phyloP scores from a whole-genome alignment of 2,797 vertebrate genomes.

The Syncerus caffer region DNA sequence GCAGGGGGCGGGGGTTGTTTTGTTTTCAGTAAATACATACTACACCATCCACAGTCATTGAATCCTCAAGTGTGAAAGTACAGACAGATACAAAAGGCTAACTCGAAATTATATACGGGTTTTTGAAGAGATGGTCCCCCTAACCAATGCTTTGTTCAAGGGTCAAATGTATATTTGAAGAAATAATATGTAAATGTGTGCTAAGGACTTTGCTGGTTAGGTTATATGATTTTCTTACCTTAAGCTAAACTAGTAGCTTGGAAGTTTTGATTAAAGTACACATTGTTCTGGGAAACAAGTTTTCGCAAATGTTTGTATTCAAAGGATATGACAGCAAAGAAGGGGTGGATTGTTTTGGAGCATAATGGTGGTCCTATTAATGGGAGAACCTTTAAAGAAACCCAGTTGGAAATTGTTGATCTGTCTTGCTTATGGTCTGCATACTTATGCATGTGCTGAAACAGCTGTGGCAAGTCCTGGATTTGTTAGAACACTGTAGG shows the following conservation, averaged over 20 bases:
- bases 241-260: neutral
- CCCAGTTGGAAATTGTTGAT: neutral
- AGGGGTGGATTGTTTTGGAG: neutral
- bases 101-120: neutral
- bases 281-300: neutral
- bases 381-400: neutral
- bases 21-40: neutral
- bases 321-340: neutral
- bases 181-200: neutral
- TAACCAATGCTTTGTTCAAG: neutral
- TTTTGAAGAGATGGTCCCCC: neutral
- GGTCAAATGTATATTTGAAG: neutral
- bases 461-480: neutral
- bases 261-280: neutral
- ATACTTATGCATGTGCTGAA: neutral
- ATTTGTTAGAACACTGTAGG: neutral
- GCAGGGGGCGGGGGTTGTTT: accelerated
- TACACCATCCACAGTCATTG: neutral
- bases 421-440: accelerated
- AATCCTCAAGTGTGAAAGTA: neutral
- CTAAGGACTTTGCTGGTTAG: neutral
- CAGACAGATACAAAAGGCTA: neutral
- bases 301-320: neutral
- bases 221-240: neutral
- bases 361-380: neutral